A percentile compares a stretch with the other conserved stretches of the same genome.
These are phyloP conservation scores for Bufo gargarizans DNA, from an alignment of 2,113 vertebrate species.

Conservation along the genomic window DNA sequence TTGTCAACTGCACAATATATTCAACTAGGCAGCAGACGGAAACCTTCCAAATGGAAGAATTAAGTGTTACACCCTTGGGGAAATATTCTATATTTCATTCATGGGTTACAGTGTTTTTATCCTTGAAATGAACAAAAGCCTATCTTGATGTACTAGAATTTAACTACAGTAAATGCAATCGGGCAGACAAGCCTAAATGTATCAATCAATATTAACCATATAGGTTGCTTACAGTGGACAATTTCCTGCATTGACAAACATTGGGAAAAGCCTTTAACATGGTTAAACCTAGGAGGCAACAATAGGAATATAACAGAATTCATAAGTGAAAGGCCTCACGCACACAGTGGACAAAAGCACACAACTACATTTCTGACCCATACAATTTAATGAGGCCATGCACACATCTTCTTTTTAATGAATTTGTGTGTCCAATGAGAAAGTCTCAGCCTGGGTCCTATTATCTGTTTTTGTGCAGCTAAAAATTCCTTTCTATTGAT, in stretches of 20 bases:
- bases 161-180: not conserved
- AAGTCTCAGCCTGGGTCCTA: no score
- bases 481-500: no score
- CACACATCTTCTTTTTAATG: no score
- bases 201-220: not conserved
- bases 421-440: no score
- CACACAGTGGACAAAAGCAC: no score
- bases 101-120: constrained; percentile 14
- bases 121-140: constrained; percentile 18
- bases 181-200: not conserved
- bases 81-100: constrained; percentile 11
- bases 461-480: no score
- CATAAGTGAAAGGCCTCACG: no score
- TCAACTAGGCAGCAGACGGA: constrained; percentile 34
- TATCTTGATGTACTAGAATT: not conserved
- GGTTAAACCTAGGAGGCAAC: no score
- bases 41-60: constrained; percentile 37
- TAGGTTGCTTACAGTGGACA: not conserved
- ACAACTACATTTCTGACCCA: no score
- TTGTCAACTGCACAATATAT: constrained; percentile 35
- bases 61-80: constrained; percentile 23
- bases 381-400: no score
- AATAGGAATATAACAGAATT: no score
- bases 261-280: not conserved
- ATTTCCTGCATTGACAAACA: not conserved